phyloP scores from a whole-genome alignment of 2,888 invertebrate species.

The Hylaea fasciaria region DNA sequence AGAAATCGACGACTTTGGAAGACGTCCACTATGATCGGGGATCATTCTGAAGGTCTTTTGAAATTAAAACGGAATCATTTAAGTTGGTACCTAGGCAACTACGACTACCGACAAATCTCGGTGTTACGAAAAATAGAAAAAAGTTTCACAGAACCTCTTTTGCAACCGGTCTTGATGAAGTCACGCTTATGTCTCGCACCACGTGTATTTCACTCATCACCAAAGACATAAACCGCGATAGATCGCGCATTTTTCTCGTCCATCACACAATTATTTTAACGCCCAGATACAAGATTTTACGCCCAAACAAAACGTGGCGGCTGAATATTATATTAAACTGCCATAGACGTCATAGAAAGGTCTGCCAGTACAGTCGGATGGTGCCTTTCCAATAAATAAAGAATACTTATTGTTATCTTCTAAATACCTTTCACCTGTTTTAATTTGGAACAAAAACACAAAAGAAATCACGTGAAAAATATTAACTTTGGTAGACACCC shows the following conservation, averaged over 20 bases:
- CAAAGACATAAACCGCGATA: conserved; percentile 18
- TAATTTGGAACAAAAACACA: too few relatives aligned
- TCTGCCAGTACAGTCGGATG: conserved; percentile 19
- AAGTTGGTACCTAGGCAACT: too few relatives aligned
- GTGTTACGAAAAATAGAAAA: not conserved
- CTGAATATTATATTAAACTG: conserved; percentile 36
- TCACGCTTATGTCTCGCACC: conserved; percentile 10
- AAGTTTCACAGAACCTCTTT: not conserved
- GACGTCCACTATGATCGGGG: too few relatives aligned
- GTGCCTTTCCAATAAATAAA: conserved; percentile 7
- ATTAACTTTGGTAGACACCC: too few relatives aligned
- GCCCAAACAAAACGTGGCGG: conserved; percentile 37
- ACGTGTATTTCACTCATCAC: conserved; percentile 8
- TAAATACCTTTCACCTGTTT: too few relatives aligned
- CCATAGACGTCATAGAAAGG: conserved; percentile 29
- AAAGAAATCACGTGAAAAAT: too few relatives aligned
- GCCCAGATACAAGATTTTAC: conserved; percentile 38
- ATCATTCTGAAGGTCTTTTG: too few relatives aligned
- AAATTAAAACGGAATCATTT: too few relatives aligned
- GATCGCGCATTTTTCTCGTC: conserved; percentile 26
- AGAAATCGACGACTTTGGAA: too few relatives aligned
- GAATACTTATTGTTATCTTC: not conserved
- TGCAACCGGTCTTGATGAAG: not conserved
- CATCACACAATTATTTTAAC: conserved; percentile 35
- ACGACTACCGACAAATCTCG: too few relatives aligned